These are phyloP conservation scores for Microtus oregoni DNA, from an alignment of 2,113 vertebrate species.

Conservation along the genomic window DNA sequence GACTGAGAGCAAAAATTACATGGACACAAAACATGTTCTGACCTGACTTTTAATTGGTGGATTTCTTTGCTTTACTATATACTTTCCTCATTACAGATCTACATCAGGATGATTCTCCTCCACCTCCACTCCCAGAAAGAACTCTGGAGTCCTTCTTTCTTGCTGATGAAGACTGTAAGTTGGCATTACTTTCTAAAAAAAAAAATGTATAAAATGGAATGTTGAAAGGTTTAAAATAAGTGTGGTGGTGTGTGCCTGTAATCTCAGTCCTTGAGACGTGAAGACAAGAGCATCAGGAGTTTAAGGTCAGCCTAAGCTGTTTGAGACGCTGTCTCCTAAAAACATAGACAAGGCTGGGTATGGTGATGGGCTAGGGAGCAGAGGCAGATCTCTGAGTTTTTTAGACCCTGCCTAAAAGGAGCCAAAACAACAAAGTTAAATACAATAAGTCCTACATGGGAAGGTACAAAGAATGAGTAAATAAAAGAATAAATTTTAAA, in stretches of 20 bases:
- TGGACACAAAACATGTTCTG: conserved; percentile 7
- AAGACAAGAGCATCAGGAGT: neutral
- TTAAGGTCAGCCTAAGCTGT: neutral
- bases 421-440: neutral
- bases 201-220: neutral
- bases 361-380: no score
- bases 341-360: neutral
- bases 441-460: conserved; percentile 31
- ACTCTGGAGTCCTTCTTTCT: conserved; percentile 90
- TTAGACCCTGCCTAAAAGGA: neutral
- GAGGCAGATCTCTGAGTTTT: neutral
- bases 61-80: neutral
- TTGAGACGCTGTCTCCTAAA: neutral
- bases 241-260: neutral
- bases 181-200: neutral
- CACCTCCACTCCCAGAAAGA: conserved; percentile 89
- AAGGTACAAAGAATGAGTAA: conserved; percentile 46
- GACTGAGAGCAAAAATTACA: conserved; percentile 15
- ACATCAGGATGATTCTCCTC: conserved; percentile 69
- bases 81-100: conserved; percentile 67
- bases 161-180: conserved; percentile 87
- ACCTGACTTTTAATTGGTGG: neutral
- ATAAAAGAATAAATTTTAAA: conserved; percentile 22
- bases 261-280: neutral
- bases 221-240: neutral